Percentiles rank a stretch among this genome's conserved stretches.
Conservation (phyloP, 1,140 invertebrate species). For the Penaeus indicus region DNA sequence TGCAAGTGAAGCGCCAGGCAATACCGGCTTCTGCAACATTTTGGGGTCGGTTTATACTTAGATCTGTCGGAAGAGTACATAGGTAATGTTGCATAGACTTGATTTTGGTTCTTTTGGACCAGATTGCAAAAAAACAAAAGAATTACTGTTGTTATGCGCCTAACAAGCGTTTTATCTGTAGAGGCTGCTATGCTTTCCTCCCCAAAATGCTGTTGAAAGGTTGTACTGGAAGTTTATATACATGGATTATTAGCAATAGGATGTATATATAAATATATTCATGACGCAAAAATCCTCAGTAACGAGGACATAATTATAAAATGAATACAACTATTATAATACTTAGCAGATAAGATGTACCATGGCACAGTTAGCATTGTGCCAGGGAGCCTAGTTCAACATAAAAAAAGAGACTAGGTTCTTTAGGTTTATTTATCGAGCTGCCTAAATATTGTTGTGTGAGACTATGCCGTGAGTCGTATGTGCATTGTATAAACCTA, state of each 20-base stretch:
- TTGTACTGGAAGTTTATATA: constrained; percentile 46
- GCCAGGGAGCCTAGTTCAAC: constrained; percentile 18
- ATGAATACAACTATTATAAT: constrained; percentile 57
- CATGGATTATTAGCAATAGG: constrained; percentile 62
- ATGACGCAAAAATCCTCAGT: constrained; percentile 42
- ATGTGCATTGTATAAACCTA: constrained; percentile 59
- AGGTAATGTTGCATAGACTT: constrained; percentile 7
- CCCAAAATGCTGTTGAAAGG: constrained; percentile 29
- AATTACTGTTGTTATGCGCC: too few relatives aligned
- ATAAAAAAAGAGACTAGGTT: constrained; percentile 23
- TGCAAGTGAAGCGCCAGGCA: constrained; percentile 42
- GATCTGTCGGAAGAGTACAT: constrained; percentile 14
- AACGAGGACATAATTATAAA: constrained; percentile 55
- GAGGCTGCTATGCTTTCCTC: constrained; percentile 1
- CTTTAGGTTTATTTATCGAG: constrained; percentile 48
- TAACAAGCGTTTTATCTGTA: too few relatives aligned
- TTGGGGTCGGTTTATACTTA: constrained; percentile 32
- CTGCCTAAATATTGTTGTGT: constrained; percentile 62
- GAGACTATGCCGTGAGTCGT: constrained; percentile 59
- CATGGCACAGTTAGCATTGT: constrained; percentile 43
- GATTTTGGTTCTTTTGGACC: constrained; percentile 13
- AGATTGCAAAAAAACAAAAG: too few relatives aligned
- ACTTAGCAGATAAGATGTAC: constrained; percentile 58
- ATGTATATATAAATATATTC: constrained; percentile 53
- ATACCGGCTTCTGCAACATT: constrained; percentile 23